These are phyloP conservation scores for Parotocinclus haroldoi DNA, from an alignment of 2,797 vertebrate species.

Conservation along the genomic window DNA sequence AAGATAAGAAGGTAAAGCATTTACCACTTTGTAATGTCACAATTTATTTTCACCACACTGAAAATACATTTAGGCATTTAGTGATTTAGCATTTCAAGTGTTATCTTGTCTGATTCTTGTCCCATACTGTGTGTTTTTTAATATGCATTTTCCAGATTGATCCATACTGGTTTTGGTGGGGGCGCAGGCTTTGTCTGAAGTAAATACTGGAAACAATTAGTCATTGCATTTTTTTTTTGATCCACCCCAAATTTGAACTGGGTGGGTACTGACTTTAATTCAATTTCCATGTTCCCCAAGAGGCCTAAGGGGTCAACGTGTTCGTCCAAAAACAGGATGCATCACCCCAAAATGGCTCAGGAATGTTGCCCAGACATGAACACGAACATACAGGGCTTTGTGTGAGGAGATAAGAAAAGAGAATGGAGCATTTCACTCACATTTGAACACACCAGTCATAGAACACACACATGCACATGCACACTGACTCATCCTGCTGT, in stretches of 20 bases:
- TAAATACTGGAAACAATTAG: no score
- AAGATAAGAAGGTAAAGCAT: no score
- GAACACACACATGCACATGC: constrained; percentile 34
- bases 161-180: no score
- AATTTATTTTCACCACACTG: no score
- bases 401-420: constrained; percentile 43
- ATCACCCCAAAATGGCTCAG: constrained; percentile 34
- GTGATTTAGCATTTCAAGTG: no score
- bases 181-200: no score
- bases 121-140: no score
- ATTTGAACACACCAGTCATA: constrained; percentile 39
- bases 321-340: constrained; percentile 49
- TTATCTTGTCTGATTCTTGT: no score
- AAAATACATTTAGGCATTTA: no score
- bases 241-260: constrained; percentile 2
- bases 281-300: constrained; percentile 42
- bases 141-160: no score
- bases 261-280: constrained; percentile 37
- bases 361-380: constrained; percentile 32
- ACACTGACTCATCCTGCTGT: constrained; percentile 42
- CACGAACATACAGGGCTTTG: constrained; percentile 50
- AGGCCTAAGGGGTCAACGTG: constrained; percentile 32
- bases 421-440: constrained; percentile 46
- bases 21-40: no score
- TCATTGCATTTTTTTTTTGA: no score